phyloP scores from a whole-genome alignment of 2,888 invertebrate species.

The Drosophila diplacantha region DNA sequence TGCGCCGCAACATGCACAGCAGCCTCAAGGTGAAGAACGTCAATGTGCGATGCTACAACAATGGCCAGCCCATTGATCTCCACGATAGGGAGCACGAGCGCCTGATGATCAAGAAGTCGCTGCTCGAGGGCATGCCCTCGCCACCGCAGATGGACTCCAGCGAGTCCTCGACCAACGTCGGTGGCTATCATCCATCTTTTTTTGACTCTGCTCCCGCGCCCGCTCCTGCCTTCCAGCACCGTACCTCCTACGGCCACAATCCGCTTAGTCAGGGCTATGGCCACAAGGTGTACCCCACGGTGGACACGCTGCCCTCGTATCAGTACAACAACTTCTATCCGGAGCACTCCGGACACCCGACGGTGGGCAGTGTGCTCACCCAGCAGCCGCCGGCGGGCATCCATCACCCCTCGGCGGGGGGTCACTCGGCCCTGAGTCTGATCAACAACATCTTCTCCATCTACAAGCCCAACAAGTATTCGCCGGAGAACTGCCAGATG shows the following conservation, averaged over 20 bases:
- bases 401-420: conserved; percentile 72
- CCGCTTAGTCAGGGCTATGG: conserved; percentile 51
- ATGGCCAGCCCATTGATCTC: conserved; percentile 76
- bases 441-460: conserved; percentile 78
- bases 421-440: conserved; percentile 76
- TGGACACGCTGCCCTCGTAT: conserved; percentile 75
- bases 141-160: conserved; percentile 73
- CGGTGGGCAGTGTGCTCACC: conserved; percentile 65
- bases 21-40: conserved; percentile 77
- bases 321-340: conserved; percentile 78
- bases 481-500: conserved; percentile 77
- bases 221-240: conserved; percentile 31
- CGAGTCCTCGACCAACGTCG: conserved; percentile 51
- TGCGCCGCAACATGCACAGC: conserved; percentile 77
- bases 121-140: conserved; percentile 77
- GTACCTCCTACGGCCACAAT: conserved; percentile 28
- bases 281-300: conserved; percentile 76
- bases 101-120: conserved; percentile 76
- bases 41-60: conserved; percentile 76
- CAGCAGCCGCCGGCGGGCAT: conserved; percentile 71
- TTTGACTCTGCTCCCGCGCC: conserved; percentile 72
- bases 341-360: conserved; percentile 59
- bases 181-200: conserved; percentile 68
- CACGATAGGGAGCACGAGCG: conserved; percentile 77
- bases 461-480: conserved; percentile 78